A percentile compares a stretch with the other conserved stretches of the same genome.
Conservation (phyloP, 2,888 invertebrate species). For the Tetrapedia diversipes region DNA sequence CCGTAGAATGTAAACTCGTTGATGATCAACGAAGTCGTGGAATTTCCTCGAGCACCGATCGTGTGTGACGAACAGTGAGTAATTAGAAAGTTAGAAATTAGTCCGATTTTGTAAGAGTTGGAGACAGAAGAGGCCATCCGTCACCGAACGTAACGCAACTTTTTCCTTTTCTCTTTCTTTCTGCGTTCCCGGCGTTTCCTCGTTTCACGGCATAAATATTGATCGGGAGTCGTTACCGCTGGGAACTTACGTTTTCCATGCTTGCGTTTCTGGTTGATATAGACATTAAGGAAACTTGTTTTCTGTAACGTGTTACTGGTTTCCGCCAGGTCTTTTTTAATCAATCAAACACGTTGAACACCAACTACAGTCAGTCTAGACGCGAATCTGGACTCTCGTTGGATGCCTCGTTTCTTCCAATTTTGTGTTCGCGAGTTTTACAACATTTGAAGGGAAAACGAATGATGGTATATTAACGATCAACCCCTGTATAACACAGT, state of each 20-base stretch:
- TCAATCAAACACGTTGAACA: conserved; percentile 4
- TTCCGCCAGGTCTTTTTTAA: conserved; percentile 5
- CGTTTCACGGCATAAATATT: conserved; percentile 29
- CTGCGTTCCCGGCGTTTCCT: background rate
- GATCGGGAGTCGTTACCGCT: conserved; percentile 5
- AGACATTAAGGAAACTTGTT: conserved; percentile 35
- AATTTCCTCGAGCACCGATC: too few species aligned
- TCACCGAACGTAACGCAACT: background rate
- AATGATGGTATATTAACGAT: too few species aligned
- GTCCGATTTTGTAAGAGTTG: too few species aligned
- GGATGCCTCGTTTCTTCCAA: background rate
- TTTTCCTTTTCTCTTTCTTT: conserved; percentile 14
- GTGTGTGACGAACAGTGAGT: too few species aligned
- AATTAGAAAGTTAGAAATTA: too few species aligned
- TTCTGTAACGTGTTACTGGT: conserved; percentile 8
- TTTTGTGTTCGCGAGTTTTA: too few species aligned
- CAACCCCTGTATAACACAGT: too few species aligned
- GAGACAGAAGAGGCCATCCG: too few species aligned
- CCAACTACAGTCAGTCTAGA: background rate
- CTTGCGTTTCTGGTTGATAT: conserved; percentile 11
- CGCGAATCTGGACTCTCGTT: conserved; percentile 4
- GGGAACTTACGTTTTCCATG: background rate
- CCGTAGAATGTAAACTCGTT: too few species aligned
- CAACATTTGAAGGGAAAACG: too few species aligned
- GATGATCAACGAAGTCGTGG: too few species aligned